Conservation (phyloP, 2,797 vertebrate species). For the Avahi laniger region DNA sequence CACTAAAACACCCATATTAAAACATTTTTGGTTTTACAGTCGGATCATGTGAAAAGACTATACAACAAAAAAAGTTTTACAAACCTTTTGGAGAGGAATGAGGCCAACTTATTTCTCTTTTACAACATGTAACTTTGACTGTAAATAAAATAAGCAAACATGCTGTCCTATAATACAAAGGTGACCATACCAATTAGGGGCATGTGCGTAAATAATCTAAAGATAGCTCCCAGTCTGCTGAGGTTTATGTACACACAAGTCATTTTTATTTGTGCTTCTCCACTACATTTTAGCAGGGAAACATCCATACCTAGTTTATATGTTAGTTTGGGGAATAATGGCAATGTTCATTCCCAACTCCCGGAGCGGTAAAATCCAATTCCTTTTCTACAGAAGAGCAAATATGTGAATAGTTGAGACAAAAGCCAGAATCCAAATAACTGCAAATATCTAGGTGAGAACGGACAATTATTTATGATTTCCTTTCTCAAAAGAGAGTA, state of each 20-base stretch:
- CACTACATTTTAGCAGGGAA: background rate
- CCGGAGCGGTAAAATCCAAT: background rate
- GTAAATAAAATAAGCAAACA: constrained; percentile 15
- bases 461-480: background rate
- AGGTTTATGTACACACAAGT: background rate
- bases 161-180: background rate
- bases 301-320: background rate
- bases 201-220: background rate
- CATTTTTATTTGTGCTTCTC: background rate
- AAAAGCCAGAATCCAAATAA: constrained; percentile 43
- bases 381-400: constrained; percentile 22
- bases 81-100: constrained; percentile 7
- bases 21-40: background rate
- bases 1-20: background rate
- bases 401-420: background rate
- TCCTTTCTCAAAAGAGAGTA: background rate
- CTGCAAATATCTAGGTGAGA: constrained; percentile 29
- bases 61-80: background rate
- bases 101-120: background rate
- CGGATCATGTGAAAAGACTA: constrained; percentile 10
- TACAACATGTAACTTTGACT: background rate
- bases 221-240: background rate
- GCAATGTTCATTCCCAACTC: background rate
- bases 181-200: background rate
- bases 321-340: background rate